Percentiles rank a stretch among this genome's conserved stretches.
These are phyloP conservation scores for Ceratosolen fusciceps DNA, from an alignment of 1,140 invertebrate genomes.

Conservation along the genomic window DNA sequence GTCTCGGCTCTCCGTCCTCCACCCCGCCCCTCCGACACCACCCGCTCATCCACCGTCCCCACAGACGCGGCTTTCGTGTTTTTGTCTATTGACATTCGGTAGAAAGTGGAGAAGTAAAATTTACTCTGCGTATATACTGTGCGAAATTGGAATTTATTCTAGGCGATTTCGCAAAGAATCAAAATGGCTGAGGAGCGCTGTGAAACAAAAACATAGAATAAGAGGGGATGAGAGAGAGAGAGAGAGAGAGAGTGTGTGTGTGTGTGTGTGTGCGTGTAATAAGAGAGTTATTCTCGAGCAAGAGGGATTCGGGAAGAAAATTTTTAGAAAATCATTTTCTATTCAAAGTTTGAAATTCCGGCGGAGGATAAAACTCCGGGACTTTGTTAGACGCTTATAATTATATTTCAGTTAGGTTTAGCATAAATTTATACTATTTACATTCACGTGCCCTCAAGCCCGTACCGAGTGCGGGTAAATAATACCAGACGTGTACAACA, in stretches of 20 bases:
- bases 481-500: too few species aligned
- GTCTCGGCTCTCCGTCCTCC: not conserved
- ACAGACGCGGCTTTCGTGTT: not conserved
- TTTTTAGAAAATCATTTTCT: conserved; percentile 28
- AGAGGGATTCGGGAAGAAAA: conserved; percentile 20
- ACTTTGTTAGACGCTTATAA: too few species aligned
- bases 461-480: too few species aligned
- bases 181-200: not conserved
- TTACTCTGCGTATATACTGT: conserved; percentile 26
- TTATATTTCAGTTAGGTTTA: too few species aligned
- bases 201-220: not conserved
- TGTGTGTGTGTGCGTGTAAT: too few species aligned
- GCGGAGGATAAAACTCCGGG: too few species aligned
- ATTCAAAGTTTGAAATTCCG: too few species aligned
- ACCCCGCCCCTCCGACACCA: too few species aligned
- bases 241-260: too few species aligned
- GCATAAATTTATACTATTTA: too few species aligned
- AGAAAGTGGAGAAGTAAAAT: conserved; percentile 26
- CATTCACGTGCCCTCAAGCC: too few species aligned
- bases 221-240: not conserved
- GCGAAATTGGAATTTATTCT: conserved; percentile 35
- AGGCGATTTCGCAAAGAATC: conserved; percentile 16
- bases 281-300: conserved; percentile 19
- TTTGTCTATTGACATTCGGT: conserved; percentile 39
- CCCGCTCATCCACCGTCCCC: too few species aligned